A percentile compares a stretch with the other conserved stretches of the same genome.
These are phyloP conservation scores for Mamestra configurata DNA, from an alignment of 1,140 invertebrate genomes.

Conservation along the genomic window DNA sequence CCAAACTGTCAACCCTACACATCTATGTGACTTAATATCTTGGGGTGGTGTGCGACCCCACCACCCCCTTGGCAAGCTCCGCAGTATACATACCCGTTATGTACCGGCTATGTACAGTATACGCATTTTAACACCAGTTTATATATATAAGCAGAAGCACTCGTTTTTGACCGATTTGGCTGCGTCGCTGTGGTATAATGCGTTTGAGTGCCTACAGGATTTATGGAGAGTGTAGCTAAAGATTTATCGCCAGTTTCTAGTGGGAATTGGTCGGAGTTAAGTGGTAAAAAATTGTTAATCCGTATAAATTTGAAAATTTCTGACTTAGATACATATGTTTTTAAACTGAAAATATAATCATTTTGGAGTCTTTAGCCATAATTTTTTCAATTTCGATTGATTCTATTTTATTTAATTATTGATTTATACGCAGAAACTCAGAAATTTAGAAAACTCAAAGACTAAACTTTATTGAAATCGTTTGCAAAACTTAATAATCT, in stretches of 20 bases:
- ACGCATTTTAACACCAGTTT: slow-evolving; percentile 42
- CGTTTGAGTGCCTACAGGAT: slow-evolving; percentile 33
- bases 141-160: slow-evolving; percentile 3
- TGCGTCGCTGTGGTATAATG: slow-evolving; percentile 23
- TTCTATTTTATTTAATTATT: too few species aligned
- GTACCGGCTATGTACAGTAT: slow-evolving; percentile 4
- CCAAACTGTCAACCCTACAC: slow-evolving; percentile 23
- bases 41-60: slow-evolving; percentile 18
- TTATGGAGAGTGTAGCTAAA: background rate
- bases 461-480: too few species aligned
- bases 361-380: too few species aligned
- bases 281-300: background rate
- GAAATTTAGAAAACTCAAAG: too few species aligned
- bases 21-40: slow-evolving; percentile 38
- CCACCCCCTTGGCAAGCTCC: slow-evolving; percentile 24
- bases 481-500: too few species aligned
- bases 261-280: background rate
- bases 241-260: slow-evolving; percentile 1
- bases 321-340: too few species aligned
- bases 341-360: too few species aligned
- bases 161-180: slow-evolving; percentile 48
- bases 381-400: too few species aligned
- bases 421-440: too few species aligned
- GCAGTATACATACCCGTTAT: background rate
- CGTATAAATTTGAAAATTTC: too few species aligned